Base-by-base conservation (phyloP, 35 echinoderm and acorn worm genomes). In the Holothuria glaberrima region DNA sequence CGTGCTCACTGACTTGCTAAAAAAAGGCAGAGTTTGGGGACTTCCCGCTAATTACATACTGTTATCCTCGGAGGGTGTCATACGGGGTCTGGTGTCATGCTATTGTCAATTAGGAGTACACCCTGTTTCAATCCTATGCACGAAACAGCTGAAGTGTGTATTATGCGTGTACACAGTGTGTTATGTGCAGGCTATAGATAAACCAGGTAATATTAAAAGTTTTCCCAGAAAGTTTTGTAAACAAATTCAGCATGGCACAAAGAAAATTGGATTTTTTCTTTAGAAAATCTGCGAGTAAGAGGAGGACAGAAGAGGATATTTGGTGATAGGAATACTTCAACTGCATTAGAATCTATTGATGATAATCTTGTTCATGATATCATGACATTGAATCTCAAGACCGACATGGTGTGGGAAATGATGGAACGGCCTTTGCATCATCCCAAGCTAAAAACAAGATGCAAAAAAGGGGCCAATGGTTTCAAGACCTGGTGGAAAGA, bases 401-500 rank as follows among this genome's bases (percentile, higher is more conserved):
- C 30, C 41, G 48, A 83, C 41, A 48, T 56, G 48, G 46, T 84
- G 58, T 50, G 48, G 48, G 57, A 30, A 84, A 30, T 31, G 46
- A 41, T 20, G 33, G 83, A 31, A 36, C 59, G 56, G 24, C 57
- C 83, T 18, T 30, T 86, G 83, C 59, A 86, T 86, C 83, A 66
- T 86, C 62, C 20, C 83, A 86, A 36, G 26, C 83, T 64, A 86
- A 86, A 86, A 86, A 66, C 83, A 86, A 66, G 62, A 86, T 67
- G 59, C 83, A 89, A 57, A 75, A 89, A n/a, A 89, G 45, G 38
- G 41, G 87, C 87, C 32, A 48, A 89, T 69, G 64, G 87, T 89
- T 75, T 71, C 87, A 89, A 89, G 44, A 89, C 20, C 83, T 26
- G 27, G 30, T 86, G 83, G 83, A 86, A 86, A 86, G 60, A 86